phyloP scores from a whole-genome alignment of 2,888 invertebrate species.

The Amphimallon solstitiale region DNA sequence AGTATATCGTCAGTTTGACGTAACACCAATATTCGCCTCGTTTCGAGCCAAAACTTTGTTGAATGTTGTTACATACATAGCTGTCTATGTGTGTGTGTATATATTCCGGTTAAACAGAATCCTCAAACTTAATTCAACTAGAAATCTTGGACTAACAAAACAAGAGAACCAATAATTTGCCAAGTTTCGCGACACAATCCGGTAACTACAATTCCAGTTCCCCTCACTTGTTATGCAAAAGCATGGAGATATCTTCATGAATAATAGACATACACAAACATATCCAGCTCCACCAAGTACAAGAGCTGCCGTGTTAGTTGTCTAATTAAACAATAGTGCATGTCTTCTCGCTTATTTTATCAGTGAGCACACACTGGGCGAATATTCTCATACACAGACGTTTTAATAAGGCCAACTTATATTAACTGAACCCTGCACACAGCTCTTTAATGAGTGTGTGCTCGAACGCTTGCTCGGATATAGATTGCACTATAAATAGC shows the following conservation, averaged over 20 bases:
- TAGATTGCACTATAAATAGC: too few species aligned
- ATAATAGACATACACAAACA: conserved; percentile 13
- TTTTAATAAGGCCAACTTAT: background rate
- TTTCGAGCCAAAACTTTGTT: too few species aligned
- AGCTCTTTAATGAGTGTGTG: too few species aligned
- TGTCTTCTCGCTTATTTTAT: conserved; percentile 9
- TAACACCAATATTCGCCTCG: too few species aligned
- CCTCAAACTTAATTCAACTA: conserved; percentile 30
- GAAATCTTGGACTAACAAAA: conserved; percentile 25
- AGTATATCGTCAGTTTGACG: too few species aligned
- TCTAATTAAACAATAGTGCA: conserved; percentile 31
- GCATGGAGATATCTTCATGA: conserved; percentile 24
- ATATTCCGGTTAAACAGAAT: conserved; percentile 22
- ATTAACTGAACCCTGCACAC: too few species aligned
- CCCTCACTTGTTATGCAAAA: conserved; percentile 8
- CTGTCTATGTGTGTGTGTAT: background rate
- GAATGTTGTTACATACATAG: too few species aligned
- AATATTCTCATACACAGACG: background rate
- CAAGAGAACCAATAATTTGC: conserved; percentile 26
- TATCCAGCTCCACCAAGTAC: background rate
- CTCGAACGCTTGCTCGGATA: too few species aligned
- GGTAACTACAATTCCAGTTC: conserved; percentile 21
- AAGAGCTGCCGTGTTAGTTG: conserved; percentile 22
- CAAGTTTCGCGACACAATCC: conserved; percentile 19
- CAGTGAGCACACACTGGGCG: background rate